Base-by-base conservation (phyloP, 2,113 vertebrate genomes). In the Carettochelys insculpta region DNA sequence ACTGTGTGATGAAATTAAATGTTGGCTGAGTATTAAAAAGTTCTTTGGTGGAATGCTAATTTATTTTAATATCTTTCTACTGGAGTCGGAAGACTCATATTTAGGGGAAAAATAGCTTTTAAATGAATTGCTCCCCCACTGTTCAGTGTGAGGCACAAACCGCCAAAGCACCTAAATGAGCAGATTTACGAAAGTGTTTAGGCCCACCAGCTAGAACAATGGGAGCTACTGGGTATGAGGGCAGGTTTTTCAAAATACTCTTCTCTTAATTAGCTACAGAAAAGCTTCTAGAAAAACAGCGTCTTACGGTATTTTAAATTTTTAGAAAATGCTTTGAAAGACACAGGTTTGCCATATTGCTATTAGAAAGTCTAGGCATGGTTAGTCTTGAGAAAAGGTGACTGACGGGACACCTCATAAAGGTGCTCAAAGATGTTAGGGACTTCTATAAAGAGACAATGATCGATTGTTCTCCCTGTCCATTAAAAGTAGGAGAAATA, bases 111-210 rank as follows among this genome's bases (percentile, higher is more conserved):
- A 91, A 87, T 80, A 94, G 58, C 19, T 65, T 94, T 92, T 92
- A 96, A 90, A 94, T 92, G 11, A 96, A 90, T 92, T 71, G 95
- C 94, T 94, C 73, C 2, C 75, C 94, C 96, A 94, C 95, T 90
- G 95, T 81, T 93, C 87, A 94, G 95, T 96, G 87, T 45, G 76
- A 90, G 86, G 90, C 86, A 94, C n/a, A n/a, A n/a, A n/a, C n/a
- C n/a, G n/a, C 31, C 31, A 61, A 13, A 34, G 29, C 58, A n/a
- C 31, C 31, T 61, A 61, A 61, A 34, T 61, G 34, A 61, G 34
- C 14, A 31, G 58, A 61, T 61, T 61, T 61, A 34, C 31, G 34
- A 34, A 61, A 61, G 58, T 34, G 14, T 31, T 61, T 61, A 61
- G 31, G 58, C 14, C 31, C 31, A 17, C 31, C 29, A 34, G 31